A percentile compares a stretch with the other conserved stretches of the same genome.
Conservation (phyloP, 2,888 invertebrate species). For the Rhaphigaster nebulosa region DNA sequence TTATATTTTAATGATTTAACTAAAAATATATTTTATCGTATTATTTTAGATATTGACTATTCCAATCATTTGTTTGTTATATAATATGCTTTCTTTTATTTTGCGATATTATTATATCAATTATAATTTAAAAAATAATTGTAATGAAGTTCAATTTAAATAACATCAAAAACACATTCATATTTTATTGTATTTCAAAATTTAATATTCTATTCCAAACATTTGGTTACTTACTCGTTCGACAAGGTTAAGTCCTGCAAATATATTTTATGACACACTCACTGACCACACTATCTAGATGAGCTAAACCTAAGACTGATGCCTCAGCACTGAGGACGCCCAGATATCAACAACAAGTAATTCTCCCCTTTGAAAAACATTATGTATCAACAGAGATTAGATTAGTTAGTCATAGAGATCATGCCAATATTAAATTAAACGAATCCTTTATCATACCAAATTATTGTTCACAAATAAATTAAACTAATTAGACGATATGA, state of each 20-base stretch:
- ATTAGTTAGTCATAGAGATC: not conserved
- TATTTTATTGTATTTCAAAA: too few species aligned
- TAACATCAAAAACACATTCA: too few species aligned
- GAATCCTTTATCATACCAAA: not conserved
- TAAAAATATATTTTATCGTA: too few species aligned
- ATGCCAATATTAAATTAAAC: not conserved
- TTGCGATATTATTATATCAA: too few species aligned
- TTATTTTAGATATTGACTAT: too few species aligned
- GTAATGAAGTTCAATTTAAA: too few species aligned
- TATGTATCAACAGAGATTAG: conserved; percentile 44
- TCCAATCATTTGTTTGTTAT: too few species aligned
- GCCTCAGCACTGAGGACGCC: not conserved
- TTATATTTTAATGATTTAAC: too few species aligned
- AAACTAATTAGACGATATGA: not conserved
- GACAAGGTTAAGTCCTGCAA: not conserved
- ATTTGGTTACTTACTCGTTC: not conserved
- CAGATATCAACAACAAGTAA: not conserved
- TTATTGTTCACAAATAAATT: not conserved
- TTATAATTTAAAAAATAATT: too few species aligned
- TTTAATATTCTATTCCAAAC: too few species aligned
- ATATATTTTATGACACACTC: not conserved
- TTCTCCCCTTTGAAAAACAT: conserved; percentile 38
- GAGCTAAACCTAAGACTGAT: not conserved
- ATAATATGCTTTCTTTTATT: too few species aligned
- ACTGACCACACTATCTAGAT: not conserved